Evolutionary conservation across 1,140 invertebrate genomes (phyloP), one percentile per base, ranked within the genome.

Genomic region (Bathynomus jamesi): DNA sequence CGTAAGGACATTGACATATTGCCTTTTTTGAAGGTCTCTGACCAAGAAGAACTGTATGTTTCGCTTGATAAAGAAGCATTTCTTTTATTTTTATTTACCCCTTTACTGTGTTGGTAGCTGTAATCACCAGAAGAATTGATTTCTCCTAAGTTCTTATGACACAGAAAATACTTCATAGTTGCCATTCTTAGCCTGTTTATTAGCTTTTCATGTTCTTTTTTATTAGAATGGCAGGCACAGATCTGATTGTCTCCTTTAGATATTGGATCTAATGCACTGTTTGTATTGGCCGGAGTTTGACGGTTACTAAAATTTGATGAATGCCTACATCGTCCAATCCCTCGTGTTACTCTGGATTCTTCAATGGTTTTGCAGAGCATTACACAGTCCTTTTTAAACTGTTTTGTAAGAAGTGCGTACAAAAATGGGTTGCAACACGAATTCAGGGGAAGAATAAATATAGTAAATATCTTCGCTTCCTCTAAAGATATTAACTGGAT

Each of bases 351-450:
- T 29, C 93, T 84, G 0, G 92, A 94, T 80, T 96, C 94, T 82
- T 96, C 94, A 76, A 96, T 0, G 8, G 93, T 90, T 73, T 81
- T 84, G 73, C 95, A 98, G 63, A 98, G 91, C 74, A 95, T 87
- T 0, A 96, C 92, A 82, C 95, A 98, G 80, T 98, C 96, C 82
- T 96, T 96, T 81, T 98, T 98, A 81, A 98, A 98, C 80, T 98
- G 95, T 81, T 97, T 97, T 0, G 95, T 98, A 69, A 98, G 87
- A 71, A 98, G 96, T 25, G 95, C 95, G 82, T 98, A 98, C 0
- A 98, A 85, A 80, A 98, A 98, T 0, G 95, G 96, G 83, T 98
- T 98, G 81, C 94, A 96, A 80, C 95, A 98, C 0, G 93, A 95
- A 81, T 98, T 98, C 17, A 98, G 83, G 0, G 95, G 96, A 70